Base-by-base conservation (phyloP, 2,797 vertebrate species). In the Ambastaia sidthimunki region DNA sequence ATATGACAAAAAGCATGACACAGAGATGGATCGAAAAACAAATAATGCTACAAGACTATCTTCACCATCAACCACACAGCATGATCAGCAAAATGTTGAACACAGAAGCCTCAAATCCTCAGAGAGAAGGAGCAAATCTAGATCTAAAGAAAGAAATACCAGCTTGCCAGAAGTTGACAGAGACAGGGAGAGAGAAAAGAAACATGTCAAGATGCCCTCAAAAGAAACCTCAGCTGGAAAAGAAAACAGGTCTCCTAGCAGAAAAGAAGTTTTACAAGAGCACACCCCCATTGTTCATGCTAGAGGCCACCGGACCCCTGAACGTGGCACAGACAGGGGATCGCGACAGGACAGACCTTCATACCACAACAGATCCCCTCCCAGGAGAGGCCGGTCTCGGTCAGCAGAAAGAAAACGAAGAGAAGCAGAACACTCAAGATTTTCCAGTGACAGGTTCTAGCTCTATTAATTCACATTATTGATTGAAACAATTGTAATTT, bases 151-250 rank as follows among this genome's bases (percentile, higher is more conserved):
- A 52, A 90, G 92, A 88, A 89, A 93, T 91, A 90, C 94, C 18
- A 92, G 90, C 87, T 87, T 92, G 74, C 93, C 93, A 73, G 88
- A 87, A 90, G 34, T 93, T 91, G 89, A 95, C 91, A 91, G 91
- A n/a, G 57, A 94, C 78, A 86, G 77, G 63, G 94, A 95, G 23
- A 94, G 91, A 89, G 95, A 96, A 70, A 95, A 94, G 87, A 94
- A 94, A 79, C 90, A 92, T 74, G 84, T 89, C 83, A 96, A 95
- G 85, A 95, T 95, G 81, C 93, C 95, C 60, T 93, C 93, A 83
- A 96, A 96, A 89, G 95, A 96, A 85, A 92, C 93, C 71, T 94
- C 94, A 57, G 95, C 95, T 84, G 95, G 95, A 67, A 96, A 96
- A 85, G 95, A 96, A 83, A 96, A 96, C 83, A 88, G 94, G 76